A percentile compares a stretch with the other conserved stretches of the same genome.
Conservation (phyloP, 1,140 invertebrate genomes). For the Pogonomyrmex californicus region DNA sequence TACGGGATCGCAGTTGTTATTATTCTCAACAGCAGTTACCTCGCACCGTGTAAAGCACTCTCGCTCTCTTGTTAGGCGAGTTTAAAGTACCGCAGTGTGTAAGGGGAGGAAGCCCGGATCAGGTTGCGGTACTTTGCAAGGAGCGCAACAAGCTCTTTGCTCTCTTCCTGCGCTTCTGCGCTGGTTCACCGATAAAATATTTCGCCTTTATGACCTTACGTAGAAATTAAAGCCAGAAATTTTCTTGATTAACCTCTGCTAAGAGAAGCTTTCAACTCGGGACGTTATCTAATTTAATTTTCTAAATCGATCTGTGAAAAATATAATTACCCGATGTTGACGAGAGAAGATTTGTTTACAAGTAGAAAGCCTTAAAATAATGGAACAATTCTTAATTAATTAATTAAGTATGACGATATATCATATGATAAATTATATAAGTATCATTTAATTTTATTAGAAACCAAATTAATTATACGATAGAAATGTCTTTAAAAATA, state of each 20-base stretch:
- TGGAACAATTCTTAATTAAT: not conserved
- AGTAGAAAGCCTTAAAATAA: not conserved
- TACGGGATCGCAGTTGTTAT: slow-evolving; percentile 59
- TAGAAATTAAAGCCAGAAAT: slow-evolving; percentile 26
- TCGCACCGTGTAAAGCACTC: slow-evolving; percentile 65
- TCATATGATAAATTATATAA: not conserved
- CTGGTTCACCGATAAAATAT: slow-evolving; percentile 52
- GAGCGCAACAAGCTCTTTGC: slow-evolving; percentile 67
- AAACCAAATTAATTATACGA: not conserved
- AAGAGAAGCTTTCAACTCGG: not conserved
- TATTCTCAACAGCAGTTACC: slow-evolving; percentile 63
- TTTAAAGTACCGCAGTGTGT: slow-evolving; percentile 68
- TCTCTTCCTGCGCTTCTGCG: not conserved
- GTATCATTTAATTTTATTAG: not conserved
- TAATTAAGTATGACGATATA: not conserved
- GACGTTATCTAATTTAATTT: not conserved
- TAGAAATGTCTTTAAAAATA: not conserved
- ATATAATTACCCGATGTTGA: not conserved
- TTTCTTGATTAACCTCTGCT: slow-evolving; percentile 22
- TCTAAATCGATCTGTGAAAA: not conserved
- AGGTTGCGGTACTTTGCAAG: slow-evolving; percentile 63
- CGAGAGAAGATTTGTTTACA: not conserved
- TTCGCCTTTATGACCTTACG: not conserved
- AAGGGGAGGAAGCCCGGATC: slow-evolving; percentile 55
- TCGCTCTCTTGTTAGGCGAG: slow-evolving; percentile 62